Base-by-base conservation (phyloP, 2,797 vertebrate genomes). In the Sebastes steindachneri region DNA sequence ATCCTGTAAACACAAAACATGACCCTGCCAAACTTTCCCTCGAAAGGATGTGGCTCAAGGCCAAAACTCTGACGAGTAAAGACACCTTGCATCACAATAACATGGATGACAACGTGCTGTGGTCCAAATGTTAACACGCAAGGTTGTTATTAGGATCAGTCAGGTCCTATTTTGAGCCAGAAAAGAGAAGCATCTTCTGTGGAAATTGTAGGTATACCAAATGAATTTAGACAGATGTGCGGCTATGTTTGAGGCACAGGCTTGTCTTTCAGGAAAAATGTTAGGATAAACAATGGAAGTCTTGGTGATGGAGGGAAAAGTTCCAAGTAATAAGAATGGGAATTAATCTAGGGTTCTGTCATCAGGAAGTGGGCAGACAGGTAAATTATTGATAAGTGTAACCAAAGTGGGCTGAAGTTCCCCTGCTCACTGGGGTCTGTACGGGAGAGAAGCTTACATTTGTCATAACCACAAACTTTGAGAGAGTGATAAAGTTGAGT, bases 361-460 rank as follows among this genome's bases (percentile, higher is more conserved):
- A 95, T 94, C 94, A 82, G 93, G 93, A 93, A 33, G 94, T 96
- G 94, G 94, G 6, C n/a, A 78, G 89, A 80, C 26, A n/a, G 68
- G 82, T 98, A 73, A 96, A 97, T 97, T 94, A 97, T 98, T 97
- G 88, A 97, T 93, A 91, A 91, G 72, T 65, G 96, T 96, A 96
- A 96, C 95, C 85, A 80, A 89, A 91, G 92, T 86, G 88, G 84
- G 80, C 73, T 55, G 51, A 75, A 73, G 86, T 85, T 92, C 86
- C 83, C 62, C 78, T 83, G 65, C 74, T 69, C 75, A 77, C 82
- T 33, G 60, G 73, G 78, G 73, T 81, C 66, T 63, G 14, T 79
- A 35, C 29, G 48, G 59, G 57, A 87, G 64, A 83, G 67, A 64
- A 17, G 15, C 17, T 51, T 60, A 65, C 63, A 51, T 73, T 69